Base-by-base conservation (phyloP, 2,888 invertebrate genomes). In the Dascillus cervinus region DNA sequence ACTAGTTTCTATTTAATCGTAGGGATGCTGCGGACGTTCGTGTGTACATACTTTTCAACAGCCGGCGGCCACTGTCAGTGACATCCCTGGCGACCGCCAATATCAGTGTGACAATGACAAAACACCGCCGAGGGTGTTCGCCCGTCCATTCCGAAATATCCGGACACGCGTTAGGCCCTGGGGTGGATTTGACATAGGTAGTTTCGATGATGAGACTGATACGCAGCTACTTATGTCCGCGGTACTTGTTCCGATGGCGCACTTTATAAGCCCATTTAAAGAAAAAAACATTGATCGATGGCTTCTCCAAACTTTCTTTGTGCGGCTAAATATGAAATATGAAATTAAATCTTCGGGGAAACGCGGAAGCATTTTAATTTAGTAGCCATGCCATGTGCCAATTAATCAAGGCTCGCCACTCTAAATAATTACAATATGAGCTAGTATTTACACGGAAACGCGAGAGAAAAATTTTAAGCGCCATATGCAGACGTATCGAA, bases 71-170 rank as follows among this genome's bases (percentile, higher is more conserved):
- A 36, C 50, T 54, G 53, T 54, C 52, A 54, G 41, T 29, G 47
- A 34, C 53, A 52, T 51, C 49, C 50, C 48, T 35, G 26, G 43
- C 44, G 48, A 44, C 47, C 47, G 41, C 49, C 48, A 44, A 50
- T 50, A 50, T 50, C 44, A 44, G 39, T 31, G 42, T 50, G 52
- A 52, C 52, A 50, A 50, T 52, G 52, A 52, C 48, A 52, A 50
- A 52, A 50, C 45, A 49, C 43, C 43, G 46, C 48, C 42, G 28
- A 37, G 49, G 48, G 46, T 37, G 45, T 46, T 45, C 41, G 33
- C 31, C 25, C 32, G 35, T 35, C 31, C 29, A 24, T 22, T 29
- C 25, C 29, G 25, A 11, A 32, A 30, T 22, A 25, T 17, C 28
- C 20, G 26, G 10, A 6, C 26, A 20, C 29, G 22, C 25, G 19